These are phyloP conservation scores for Sphenodon punctatus DNA, from an alignment of 2,797 vertebrate genomes.

Conservation along the genomic window DNA sequence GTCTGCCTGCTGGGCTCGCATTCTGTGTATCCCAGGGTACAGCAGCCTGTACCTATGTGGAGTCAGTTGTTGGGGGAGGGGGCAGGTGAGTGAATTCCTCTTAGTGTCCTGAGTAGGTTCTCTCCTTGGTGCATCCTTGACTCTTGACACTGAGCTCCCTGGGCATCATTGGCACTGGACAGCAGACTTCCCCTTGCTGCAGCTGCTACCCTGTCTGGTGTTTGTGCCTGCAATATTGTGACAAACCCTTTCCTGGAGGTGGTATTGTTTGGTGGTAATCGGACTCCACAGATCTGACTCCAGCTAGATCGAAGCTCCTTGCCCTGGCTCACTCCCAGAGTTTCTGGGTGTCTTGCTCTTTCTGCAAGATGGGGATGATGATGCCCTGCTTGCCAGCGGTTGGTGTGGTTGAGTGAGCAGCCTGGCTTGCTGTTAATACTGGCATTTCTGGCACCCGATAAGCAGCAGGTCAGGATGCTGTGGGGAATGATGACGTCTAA, in stretches of 20 bases:
- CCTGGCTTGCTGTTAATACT: neutral
- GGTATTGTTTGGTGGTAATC: neutral
- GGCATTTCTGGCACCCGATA: neutral
- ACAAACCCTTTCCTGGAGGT: constrained; percentile 17
- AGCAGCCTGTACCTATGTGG: too few species aligned
- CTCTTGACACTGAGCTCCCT: neutral
- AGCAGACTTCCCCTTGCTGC: too few species aligned
- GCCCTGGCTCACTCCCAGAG: too few species aligned
- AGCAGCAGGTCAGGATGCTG: neutral
- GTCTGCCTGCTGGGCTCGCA: neutral
- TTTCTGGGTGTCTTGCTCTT: too few species aligned
- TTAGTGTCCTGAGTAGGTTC: neutral
- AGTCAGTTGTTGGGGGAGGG: too few species aligned
- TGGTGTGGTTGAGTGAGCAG: neutral
- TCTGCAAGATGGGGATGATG: too few species aligned
- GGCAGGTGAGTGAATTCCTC: too few species aligned
- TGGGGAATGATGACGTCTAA: constrained; percentile 6
- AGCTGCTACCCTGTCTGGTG: neutral
- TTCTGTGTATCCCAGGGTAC: too few species aligned
- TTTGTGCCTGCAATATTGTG: neutral
- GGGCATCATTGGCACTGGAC: too few species aligned
- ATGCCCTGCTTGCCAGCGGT: neutral
- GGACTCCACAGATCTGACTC: too few species aligned
- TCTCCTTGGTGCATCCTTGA: neutral
- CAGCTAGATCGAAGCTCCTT: too few species aligned